Evolutionary conservation across 2,888 invertebrate genomes (phyloP), one percentile per base, ranked within the genome.

Genomic region (Netelia fuscicornis): DNA sequence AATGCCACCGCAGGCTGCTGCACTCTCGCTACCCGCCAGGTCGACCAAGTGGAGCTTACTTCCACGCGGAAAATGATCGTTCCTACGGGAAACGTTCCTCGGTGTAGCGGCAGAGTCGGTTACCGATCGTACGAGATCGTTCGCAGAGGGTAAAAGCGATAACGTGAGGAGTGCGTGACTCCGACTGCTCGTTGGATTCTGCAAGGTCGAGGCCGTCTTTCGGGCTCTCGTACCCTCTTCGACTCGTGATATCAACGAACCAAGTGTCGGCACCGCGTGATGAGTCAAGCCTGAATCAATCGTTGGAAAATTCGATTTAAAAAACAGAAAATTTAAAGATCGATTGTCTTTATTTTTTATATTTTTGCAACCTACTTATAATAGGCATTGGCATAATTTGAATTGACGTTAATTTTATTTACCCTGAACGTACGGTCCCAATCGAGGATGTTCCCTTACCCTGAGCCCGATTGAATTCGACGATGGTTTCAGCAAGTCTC

Each of bases 371-470:
- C 11, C 25, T 9, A 23, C 48, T 48, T 13, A 48, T 48, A 0
- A 10, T 48, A 48, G 3, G 2, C 3, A 13, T 13, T 52, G 11
- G 17, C 5, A 11, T 37, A 42, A 44, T 9, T 44, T 8, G 10
- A 74, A 74, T 10, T 20, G 20, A 58, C 48, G 13, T 13, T 44
- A 17, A 25, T 77, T 62, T 70, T 44, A 82, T 76, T 65, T 79
- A 97, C 97, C 97, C 94, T 97, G 97, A 74, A 97, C 97, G 90
- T 97, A 97, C 13, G 97, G 97, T 85, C 97, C 97, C 87, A 95
- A 95, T 81, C 95, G 95, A 1, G 97, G 97, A 94, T 97, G 97
- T 93, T 97, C 97, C 79, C 97, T 94, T 56, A 97, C 96, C 88
- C 96, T 96, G n/a, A 97, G 94, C 75, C 93, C 93, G 87, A 93